Evolutionary conservation across 1,140 invertebrate species (phyloP).

Genomic region (Platyura marginata): DNA sequence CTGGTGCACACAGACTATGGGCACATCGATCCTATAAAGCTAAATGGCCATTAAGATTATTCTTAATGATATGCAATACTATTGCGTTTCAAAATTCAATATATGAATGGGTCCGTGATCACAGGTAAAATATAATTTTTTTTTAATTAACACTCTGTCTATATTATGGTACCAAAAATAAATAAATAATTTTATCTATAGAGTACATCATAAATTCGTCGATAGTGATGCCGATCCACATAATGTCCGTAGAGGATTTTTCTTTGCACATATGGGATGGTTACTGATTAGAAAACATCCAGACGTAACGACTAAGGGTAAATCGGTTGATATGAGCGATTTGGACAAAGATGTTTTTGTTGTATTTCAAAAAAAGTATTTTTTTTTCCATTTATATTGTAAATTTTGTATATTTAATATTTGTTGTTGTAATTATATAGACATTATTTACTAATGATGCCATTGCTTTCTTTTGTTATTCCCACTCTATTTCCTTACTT

Average conservation of each 20-base stretch:
- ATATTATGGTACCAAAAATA: too few relatives aligned
- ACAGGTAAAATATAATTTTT: too few relatives aligned
- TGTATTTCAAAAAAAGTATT: slow-evolving; percentile 45
- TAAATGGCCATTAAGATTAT: slow-evolving; percentile 41
- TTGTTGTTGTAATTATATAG: too few relatives aligned
- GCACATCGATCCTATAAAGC: slow-evolving; percentile 69
- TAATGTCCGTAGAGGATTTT: slow-evolving; percentile 41
- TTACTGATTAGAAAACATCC: slow-evolving; percentile 36
- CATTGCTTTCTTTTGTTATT: slow-evolving; percentile 47
- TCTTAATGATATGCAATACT: slow-evolving; percentile 29
- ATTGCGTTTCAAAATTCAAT: slow-evolving; percentile 32
- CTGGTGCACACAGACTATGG: slow-evolving; percentile 70
- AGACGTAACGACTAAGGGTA: slow-evolving; percentile 43
- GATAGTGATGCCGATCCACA: slow-evolving; percentile 50
- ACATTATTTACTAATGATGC: slow-evolving; percentile 45
- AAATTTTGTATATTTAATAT: too few relatives aligned
- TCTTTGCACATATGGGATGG: slow-evolving; percentile 46
- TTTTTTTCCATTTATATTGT: slow-evolving; percentile 1
- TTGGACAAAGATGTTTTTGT: slow-evolving; percentile 48
- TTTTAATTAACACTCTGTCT: too few relatives aligned
- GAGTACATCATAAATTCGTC: slow-evolving; percentile 45
- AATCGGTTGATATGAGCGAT: slow-evolving; percentile 47
- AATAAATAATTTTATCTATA: too few relatives aligned
- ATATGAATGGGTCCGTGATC: slow-evolving; percentile 34
- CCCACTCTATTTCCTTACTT: slow-evolving; percentile 46